Conservation (phyloP, 1,140 invertebrate species). For the Adoxophyes honmai region DNA sequence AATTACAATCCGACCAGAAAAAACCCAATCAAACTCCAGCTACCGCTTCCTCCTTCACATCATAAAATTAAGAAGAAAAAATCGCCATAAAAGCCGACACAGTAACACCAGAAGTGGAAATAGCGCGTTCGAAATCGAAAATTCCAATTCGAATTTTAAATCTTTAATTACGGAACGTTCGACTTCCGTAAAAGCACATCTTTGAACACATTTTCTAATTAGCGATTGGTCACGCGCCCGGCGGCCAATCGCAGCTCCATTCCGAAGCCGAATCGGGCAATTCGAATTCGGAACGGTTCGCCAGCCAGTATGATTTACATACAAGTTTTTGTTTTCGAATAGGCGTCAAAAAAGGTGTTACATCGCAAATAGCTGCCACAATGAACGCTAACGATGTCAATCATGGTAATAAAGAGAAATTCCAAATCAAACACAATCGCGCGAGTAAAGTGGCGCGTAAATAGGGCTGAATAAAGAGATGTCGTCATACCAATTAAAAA, state of each 20-base stretch:
- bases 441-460: slow-evolving; percentile 43
- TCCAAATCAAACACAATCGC: slow-evolving; percentile 65
- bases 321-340: slow-evolving; percentile 9
- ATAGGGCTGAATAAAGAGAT: slow-evolving; percentile 63
- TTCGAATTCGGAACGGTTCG: slow-evolving; percentile 70
- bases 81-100: slow-evolving; percentile 49
- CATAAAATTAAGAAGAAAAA: slow-evolving; percentile 26
- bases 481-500: slow-evolving; percentile 76
- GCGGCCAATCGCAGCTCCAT: slow-evolving; percentile 53
- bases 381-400: slow-evolving; percentile 51
- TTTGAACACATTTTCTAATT: slow-evolving; percentile 72
- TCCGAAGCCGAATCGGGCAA: slow-evolving; percentile 67
- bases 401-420: slow-evolving; percentile 55
- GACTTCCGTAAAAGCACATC: slow-evolving; percentile 70
- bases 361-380: slow-evolving; percentile 12
- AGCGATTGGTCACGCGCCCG: slow-evolving; percentile 73
- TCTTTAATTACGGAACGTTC: slow-evolving; percentile 72
- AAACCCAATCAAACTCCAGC: slow-evolving; percentile 22
- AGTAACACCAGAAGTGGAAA: slow-evolving; percentile 73
- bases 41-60: slow-evolving; percentile 16
- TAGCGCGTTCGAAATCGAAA: slow-evolving; percentile 67
- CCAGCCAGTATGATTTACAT: slow-evolving; percentile 17
- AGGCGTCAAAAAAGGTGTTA: not conserved
- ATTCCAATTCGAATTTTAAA: slow-evolving; percentile 64
- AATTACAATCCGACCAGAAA: slow-evolving; percentile 10